Evolutionary conservation across 1,140 invertebrate genomes (phyloP), one percentile per base, ranked within the genome.

Genomic region (Metopolophium dirhodum): DNA sequence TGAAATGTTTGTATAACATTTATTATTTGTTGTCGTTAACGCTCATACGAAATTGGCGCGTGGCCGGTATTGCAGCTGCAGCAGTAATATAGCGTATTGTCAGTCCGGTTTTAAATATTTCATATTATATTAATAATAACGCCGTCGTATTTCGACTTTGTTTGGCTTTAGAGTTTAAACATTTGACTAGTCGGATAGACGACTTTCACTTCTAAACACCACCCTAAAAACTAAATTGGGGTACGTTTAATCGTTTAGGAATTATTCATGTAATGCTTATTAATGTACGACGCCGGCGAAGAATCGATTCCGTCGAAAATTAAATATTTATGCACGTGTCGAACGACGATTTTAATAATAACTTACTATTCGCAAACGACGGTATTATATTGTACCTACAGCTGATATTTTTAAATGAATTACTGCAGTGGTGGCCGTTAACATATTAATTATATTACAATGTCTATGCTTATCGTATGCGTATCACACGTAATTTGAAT

Each of bases 11-110:
- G 30, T 77, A n/a, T 77, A 77, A n/a, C 61, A 77, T 77, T 77
- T 77, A 77, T 77, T 77, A n/a, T 77, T 77, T 77, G 61, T n/a
- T 77, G 61, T 77, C 61, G 61, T 77, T 77, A 77, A 77, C 61
- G 61, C n/a, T n/a, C 61, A 1, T 77, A 77, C 14, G 14, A n/a
- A 77, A n/a, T 77, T 77, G 61, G n/a, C 61, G 61, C 61, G 61
- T 77, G 61, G 61, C 61, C n/a, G n/a, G 14, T 77, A 77, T 77
- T 18, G 61, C 61, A 77, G 61, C 61, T 77, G 61, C 61, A 77
- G 30, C 30, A 61, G n/a, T n/a, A 68, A 68, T 68, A 68, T 68
- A 68, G 30, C 30, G 61, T 77, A n/a, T 68, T 14, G 61, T 77
- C n/a, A 4, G 61, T 77, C 30, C n/a, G 61, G n/a, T n/a, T 77